These are phyloP conservation scores for Amblyraja radiata DNA, from an alignment of 2,797 vertebrate species.

Conservation along the genomic window DNA sequence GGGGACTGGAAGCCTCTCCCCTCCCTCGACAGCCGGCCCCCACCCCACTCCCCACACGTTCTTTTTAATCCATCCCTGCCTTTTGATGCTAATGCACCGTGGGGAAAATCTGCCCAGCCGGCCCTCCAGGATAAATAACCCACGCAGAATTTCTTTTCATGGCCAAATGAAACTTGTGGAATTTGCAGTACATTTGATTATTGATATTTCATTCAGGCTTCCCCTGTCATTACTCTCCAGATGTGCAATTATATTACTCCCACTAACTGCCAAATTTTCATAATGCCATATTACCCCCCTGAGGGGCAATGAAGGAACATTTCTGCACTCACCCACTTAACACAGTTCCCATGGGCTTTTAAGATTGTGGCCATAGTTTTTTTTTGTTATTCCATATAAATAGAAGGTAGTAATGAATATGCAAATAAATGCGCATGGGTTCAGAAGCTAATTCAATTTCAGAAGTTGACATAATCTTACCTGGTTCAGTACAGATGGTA, in stretches of 20 bases:
- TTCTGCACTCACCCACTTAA: neutral
- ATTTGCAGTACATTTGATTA: conserved; percentile 12
- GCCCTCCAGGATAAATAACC: neutral
- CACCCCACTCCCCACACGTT: neutral
- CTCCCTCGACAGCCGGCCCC: too few relatives aligned
- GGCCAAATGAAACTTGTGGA: neutral
- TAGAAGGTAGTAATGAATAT: neutral
- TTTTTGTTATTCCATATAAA: neutral
- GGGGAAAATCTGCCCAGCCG: neutral
- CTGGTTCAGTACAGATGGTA: neutral
- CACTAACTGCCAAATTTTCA: neutral
- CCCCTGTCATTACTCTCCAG: conserved; percentile 23
- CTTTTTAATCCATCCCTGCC: neutral
- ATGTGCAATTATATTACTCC: conserved; percentile 7
- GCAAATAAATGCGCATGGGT: neutral
- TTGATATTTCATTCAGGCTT: neutral
- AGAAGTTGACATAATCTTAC: neutral
- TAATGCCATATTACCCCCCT: neutral
- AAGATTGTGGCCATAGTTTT: neutral
- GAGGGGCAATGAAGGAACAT: neutral
- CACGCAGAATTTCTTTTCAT: neutral
- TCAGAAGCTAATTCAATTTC: neutral
- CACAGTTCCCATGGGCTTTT: neutral
- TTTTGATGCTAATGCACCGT: neutral
- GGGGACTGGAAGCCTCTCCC: neutral